phyloP scores from a whole-genome alignment of 2,797 vertebrate genomes.

The Melopsittacus undulatus region DNA sequence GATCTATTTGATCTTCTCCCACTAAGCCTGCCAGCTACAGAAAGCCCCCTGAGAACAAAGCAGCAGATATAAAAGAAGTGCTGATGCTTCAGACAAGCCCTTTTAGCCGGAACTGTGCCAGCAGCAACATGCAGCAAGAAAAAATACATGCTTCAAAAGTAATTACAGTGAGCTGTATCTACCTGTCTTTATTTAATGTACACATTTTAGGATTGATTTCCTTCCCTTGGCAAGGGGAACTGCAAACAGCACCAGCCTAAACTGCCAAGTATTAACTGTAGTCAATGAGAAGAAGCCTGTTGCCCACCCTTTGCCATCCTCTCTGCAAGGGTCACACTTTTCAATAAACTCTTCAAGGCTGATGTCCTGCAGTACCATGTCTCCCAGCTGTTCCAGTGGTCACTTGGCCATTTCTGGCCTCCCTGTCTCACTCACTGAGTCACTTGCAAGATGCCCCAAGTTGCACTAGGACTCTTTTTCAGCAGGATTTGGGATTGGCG shows the following conservation, averaged over 20 bases:
- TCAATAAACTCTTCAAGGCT: rapidly evolving
- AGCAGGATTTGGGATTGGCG: neutral
- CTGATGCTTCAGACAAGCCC: constrained; percentile 10
- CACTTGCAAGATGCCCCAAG: rapidly evolving
- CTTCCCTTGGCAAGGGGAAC: neutral
- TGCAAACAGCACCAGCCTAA: neutral
- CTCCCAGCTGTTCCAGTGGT: rapidly evolving
- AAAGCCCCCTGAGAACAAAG: constrained; percentile 1
- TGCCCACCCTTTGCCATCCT: neutral
- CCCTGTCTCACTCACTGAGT: rapidly evolving
- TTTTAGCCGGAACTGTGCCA: neutral
- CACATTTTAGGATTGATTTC: neutral
- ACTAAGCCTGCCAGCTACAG: constrained; percentile 20
- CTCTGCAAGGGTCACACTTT: neutral
- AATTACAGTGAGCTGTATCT: neutral
- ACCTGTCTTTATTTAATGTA: neutral
- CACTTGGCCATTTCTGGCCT: neutral
- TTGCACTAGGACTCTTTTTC: neutral
- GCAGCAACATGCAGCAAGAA: neutral
- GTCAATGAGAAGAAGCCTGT: neutral
- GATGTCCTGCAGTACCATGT: rapidly evolving
- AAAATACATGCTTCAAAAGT: neutral
- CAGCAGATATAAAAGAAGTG: constrained; percentile 42
- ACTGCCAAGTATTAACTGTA: rapidly evolving
- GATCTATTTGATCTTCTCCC: constrained; percentile 29